Evolutionary conservation across 2,113 vertebrate genomes (phyloP), one percentile per base, ranked within the genome.

Genomic region (Microcebus jonahi): DNA sequence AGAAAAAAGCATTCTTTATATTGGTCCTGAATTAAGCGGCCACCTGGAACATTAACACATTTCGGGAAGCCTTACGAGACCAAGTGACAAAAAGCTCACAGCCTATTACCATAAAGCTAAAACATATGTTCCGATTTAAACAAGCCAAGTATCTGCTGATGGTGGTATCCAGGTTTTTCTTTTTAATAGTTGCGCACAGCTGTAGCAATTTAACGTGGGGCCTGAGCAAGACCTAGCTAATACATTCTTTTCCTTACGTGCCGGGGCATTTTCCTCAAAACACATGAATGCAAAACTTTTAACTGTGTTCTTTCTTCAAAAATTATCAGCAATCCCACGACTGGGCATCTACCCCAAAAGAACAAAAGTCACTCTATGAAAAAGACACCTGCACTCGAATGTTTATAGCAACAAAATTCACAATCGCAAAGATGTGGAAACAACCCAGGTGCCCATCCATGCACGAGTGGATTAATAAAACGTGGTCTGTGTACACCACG

Each of bases 1-100:
- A 59, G 55, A 61, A 59, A 93, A 48, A 11, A 11, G 94, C 88
- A 83, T 89, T 75, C n/a, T 92, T 92, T 93, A 81, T 84, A 21
- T 76, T 90, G 83, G 29, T 85, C 82, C 68, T 61, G 79, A 95
- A 68, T 68, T 27, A 25, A 68, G 13, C 73, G 65, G 84, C 94
- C 96, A 97, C 90, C 83, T 96, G 96, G 95, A 95, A 90, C 96
- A 87, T 96, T 96, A 96, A 94, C 39, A 13, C 59, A 10, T 91
- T 93, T 90, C 90, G 82, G 79, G 70, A 91, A 59, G 2, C 5
- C 88, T 85, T 83, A 27, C 57, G 81, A 96, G 91, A 77, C 68
- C 86, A 82, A 61, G 3, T 57, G 94, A 92, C 94, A 96, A 85
- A 96, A 96, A 92, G 39, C 90, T 97, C 67, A 86, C 20, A 97